These are phyloP conservation scores for Passer montanus DNA, from an alignment of 2,113 vertebrate species.

Conservation along the genomic window DNA sequence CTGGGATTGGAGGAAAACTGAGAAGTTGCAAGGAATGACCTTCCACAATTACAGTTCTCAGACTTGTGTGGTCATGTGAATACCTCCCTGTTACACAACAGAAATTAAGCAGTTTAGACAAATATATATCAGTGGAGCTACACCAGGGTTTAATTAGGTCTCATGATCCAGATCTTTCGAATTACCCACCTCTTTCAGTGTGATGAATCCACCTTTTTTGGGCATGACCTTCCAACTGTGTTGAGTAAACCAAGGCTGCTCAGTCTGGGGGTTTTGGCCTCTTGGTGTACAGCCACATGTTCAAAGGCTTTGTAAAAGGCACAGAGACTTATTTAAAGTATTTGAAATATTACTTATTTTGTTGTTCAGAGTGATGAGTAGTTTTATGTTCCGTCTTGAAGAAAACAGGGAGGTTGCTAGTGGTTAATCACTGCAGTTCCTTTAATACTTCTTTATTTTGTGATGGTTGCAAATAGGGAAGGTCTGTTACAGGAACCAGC, in stretches of 20 bases:
- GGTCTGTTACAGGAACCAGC: neutral
- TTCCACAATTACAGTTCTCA: neutral
- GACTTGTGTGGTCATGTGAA: neutral
- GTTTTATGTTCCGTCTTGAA: neutral
- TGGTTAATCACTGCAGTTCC: neutral
- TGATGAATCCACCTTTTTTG: neutral
- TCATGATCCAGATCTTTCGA: neutral
- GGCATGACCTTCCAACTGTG: neutral
- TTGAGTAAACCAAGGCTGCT: neutral
- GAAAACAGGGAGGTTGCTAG: neutral
- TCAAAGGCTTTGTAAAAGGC: neutral
- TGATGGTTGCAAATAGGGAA: neutral
- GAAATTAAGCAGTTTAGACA: neutral
- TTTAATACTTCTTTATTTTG: neutral
- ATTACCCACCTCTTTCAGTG: neutral
- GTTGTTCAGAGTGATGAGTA: neutral
- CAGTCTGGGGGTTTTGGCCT: neutral
- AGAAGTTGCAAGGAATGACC: neutral
- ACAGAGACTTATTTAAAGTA: neutral
- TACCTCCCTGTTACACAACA: neutral
- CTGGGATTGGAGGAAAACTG: neutral
- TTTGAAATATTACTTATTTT: neutral
- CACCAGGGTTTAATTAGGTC: neutral
- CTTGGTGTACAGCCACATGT: neutral
- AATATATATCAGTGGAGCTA: neutral